Conservation (phyloP, 2,888 invertebrate species). For the Himalopsyche kuldschensis region DNA sequence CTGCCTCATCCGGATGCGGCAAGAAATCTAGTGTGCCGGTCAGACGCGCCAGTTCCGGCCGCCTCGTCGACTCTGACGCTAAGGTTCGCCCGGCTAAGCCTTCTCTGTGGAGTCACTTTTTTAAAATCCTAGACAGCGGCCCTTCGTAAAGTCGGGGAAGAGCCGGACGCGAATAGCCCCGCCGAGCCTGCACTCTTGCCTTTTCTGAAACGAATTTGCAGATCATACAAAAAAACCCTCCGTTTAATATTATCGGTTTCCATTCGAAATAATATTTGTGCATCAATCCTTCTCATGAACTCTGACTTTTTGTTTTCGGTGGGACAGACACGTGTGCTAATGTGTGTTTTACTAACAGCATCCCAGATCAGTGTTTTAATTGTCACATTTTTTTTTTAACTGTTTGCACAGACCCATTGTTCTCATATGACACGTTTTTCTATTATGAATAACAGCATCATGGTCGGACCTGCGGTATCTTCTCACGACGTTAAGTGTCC, state of each 20-base stretch:
- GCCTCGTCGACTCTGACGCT: slow-evolving; percentile 51
- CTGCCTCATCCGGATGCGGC: slow-evolving; percentile 40
- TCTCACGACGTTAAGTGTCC: slow-evolving; percentile 17
- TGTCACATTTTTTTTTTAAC: slow-evolving; percentile 28
- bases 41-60: slow-evolving; percentile 47
- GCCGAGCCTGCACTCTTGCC: slow-evolving; percentile 30
- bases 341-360: slow-evolving; percentile 39
- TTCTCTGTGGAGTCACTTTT: slow-evolving; percentile 70
- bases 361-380: slow-evolving; percentile 37
- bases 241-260: slow-evolving; percentile 10
- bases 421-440: slow-evolving; percentile 8
- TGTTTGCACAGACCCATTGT: slow-evolving; percentile 30
- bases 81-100: slow-evolving; percentile 74
- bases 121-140: slow-evolving; percentile 63
- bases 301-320: slow-evolving; percentile 22
- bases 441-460: slow-evolving; percentile 32
- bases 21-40: slow-evolving; percentile 42
- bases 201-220: slow-evolving; percentile 11
- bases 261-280: background rate
- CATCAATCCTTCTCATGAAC: background rate
- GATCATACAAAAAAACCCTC: slow-evolving; percentile 21
- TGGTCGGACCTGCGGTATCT: slow-evolving; percentile 18
- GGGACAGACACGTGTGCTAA: slow-evolving; percentile 33
- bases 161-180: background rate
- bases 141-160: slow-evolving; percentile 43